phyloP scores from a whole-genome alignment of 1,140 invertebrate genomes.

The Zaprionus nigranus region DNA sequence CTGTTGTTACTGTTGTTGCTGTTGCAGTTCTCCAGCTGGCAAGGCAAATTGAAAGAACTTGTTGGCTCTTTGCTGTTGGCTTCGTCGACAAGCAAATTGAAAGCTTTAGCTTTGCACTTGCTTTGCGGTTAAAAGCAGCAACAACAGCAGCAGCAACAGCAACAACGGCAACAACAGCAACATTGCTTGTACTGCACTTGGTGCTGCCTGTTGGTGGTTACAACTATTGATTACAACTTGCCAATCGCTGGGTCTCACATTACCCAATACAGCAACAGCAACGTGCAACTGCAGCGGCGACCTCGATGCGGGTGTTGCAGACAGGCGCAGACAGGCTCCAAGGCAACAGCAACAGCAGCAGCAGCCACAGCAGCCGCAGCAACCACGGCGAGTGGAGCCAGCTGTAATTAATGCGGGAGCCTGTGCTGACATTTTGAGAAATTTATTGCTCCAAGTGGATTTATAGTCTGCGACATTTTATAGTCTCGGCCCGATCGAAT shows the following conservation, averaged over 20 bases:
- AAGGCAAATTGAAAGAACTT: conserved; percentile 80
- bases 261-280: conserved; percentile 52
- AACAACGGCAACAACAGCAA: conserved; percentile 20
- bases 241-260: conserved; percentile 69
- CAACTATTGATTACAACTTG: conserved; percentile 81
- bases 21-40: conserved; percentile 3
- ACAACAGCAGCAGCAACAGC: conserved; percentile 27
- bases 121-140: conserved; percentile 67
- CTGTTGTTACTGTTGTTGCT: conserved; percentile 17
- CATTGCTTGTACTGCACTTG: conserved; percentile 43
- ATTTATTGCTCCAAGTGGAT: conserved; percentile 82
- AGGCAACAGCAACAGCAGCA: conserved; percentile 11
- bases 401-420: conserved; percentile 84
- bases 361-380: conserved; percentile 12
- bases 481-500: conserved; percentile 63
- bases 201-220: conserved; percentile 69
- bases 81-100: conserved; percentile 70
- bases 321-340: conserved; percentile 56
- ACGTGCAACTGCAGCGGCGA: conserved; percentile 26
- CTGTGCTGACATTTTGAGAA: conserved; percentile 82
- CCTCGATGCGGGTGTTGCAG: conserved; percentile 74
- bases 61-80: conserved; percentile 58
- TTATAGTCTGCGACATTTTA: conserved; percentile 83
- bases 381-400: conserved; percentile 51
- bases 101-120: conserved; percentile 80